phyloP scores from a whole-genome alignment of 2,797 vertebrate genomes.

The Paguma larvata region DNA sequence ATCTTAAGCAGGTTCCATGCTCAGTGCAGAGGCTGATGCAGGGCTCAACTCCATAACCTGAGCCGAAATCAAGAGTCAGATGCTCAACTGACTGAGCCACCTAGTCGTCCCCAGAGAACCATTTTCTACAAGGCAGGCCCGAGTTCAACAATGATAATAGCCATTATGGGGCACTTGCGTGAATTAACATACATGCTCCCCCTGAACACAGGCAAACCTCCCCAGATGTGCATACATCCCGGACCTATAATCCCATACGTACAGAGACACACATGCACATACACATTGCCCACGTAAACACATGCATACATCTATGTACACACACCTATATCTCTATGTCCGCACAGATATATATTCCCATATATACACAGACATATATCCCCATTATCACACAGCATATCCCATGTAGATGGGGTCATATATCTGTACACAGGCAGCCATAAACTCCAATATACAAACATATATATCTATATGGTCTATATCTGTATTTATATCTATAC shows the following conservation, averaged over 20 bases:
- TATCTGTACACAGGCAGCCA: neutral
- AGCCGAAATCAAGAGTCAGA: no score
- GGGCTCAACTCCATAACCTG: no score
- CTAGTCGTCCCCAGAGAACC: neutral
- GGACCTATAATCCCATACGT: neutral
- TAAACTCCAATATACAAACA: neutral
- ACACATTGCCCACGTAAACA: neutral
- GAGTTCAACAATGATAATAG: neutral
- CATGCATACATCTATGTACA: neutral
- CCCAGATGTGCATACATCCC: rapidly evolving
- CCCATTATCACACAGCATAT: neutral
- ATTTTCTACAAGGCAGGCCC: neutral
- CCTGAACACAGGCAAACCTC: neutral
- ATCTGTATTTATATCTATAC: neutral
- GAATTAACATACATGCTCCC: neutral
- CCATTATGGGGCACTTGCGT: neutral
- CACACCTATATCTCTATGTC: neutral
- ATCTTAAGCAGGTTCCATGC: no score
- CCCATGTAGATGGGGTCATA: neutral
- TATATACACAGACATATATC: neutral
- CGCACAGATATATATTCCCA: neutral
- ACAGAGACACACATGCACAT: neutral
- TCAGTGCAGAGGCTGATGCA: no score
- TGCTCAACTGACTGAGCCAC: no score
- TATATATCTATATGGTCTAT: no score